A percentile compares a stretch with the other conserved stretches of the same genome.
phyloP scores from a whole-genome alignment of 2,888 invertebrate species.

The Agriopis marginaria region DNA sequence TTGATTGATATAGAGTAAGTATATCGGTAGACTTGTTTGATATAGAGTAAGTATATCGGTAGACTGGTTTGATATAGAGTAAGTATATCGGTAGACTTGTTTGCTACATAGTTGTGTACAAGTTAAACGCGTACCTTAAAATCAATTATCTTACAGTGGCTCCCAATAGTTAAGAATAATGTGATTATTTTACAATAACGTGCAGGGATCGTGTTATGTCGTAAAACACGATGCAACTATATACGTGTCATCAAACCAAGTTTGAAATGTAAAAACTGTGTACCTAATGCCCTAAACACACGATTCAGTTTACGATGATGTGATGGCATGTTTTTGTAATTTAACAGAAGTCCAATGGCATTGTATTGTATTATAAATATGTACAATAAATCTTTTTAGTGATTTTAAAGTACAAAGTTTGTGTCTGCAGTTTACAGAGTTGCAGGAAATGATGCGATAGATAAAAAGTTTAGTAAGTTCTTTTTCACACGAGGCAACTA shows the following conservation, averaged over 20 bases:
- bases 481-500: not conserved
- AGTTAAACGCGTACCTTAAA: conserved; percentile 26
- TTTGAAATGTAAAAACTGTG: conserved; percentile 29
- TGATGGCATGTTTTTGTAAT: conserved; percentile 10
- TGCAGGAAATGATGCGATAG: conserved; percentile 29
- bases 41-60: no score
- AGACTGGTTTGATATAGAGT: no score
- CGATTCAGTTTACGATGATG: conserved; percentile 9
- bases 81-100: not conserved
- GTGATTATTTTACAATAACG: conserved; percentile 3
- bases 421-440: conserved; percentile 61
- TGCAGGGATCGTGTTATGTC: conserved; percentile 3
- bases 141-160: conserved; percentile 11
- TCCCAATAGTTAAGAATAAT: conserved; percentile 13
- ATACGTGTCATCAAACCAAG: conserved; percentile 19
- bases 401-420: conserved; percentile 80
- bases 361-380: conserved; percentile 27
- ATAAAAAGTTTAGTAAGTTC: not conserved
- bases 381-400: conserved; percentile 66
- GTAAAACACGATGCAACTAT: conserved; percentile 11
- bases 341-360: conserved; percentile 1
- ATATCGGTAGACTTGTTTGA: no score
- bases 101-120: conserved; percentile 5
- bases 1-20: no score
- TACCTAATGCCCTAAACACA: conserved; percentile 12